Evolutionary conservation across 2,113 vertebrate genomes (phyloP).

Genomic region (Chloropsis cyanopogon): DNA sequence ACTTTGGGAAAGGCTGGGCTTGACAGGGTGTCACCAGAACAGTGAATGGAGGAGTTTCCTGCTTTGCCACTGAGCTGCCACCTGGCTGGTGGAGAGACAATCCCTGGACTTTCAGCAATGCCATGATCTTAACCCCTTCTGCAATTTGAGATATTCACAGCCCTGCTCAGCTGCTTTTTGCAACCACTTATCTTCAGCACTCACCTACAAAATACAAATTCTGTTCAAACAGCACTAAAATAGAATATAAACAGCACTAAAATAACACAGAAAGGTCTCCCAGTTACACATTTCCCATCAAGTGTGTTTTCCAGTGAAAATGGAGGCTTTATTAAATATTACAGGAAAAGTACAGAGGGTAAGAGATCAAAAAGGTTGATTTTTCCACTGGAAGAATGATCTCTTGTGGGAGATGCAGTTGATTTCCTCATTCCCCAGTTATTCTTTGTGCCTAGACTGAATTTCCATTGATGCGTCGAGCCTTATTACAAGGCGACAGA

Average conservation of each 20-base stretch:
- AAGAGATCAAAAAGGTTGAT: background rate
- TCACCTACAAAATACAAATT: background rate
- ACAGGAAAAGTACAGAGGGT: background rate
- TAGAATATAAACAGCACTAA: background rate
- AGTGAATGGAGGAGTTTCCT: background rate
- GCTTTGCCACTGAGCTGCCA: background rate
- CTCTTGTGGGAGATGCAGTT: background rate
- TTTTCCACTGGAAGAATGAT: constrained; percentile 14
- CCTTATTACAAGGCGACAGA: background rate
- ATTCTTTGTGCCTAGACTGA: background rate
- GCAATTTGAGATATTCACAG: background rate
- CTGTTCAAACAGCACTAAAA: background rate
- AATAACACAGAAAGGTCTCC: background rate
- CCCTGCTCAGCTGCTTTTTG: background rate
- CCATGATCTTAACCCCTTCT: background rate
- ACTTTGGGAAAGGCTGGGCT: background rate
- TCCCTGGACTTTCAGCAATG: background rate
- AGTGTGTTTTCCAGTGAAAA: background rate
- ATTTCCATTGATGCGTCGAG: background rate
- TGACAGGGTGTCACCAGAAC: background rate
- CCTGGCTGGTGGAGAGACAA: background rate
- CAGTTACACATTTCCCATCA: background rate
- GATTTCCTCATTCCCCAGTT: background rate
- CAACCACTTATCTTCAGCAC: background rate
- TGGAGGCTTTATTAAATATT: background rate